Base-by-base conservation (phyloP, 2,888 invertebrate genomes). In the Taphrorychus bicolor region DNA sequence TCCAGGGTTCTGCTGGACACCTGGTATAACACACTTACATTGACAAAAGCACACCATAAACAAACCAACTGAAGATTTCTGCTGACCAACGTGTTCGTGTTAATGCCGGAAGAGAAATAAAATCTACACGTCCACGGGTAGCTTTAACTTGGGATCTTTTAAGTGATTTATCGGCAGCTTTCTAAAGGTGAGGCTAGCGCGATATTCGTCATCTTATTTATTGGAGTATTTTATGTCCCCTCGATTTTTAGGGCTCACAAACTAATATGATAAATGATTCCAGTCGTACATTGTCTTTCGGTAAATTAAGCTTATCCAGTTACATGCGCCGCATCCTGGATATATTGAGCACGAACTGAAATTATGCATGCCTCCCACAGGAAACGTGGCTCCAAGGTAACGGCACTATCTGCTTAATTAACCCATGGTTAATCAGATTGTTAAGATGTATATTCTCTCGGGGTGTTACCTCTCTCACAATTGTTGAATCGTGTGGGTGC, bases 401-500 rank as follows among this genome's bases (percentile, higher is more conserved):
- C 59, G 59, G 24, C 53, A 45, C 65, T 65, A 65, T 65, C 65
- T 65, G 54, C 59, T 65, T 65, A 65, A 65, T 65, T 65, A 65
- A 65, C 65, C 48, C 17, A 23, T 16, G 48, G 59, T 54, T 59
- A 59, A 65, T 65, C 53, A 59, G 59, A 65, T 65, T 65, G 65
- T 65, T 59, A 45, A 59, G 59, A 59, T 52, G 51, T 23, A 58
- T 64, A 64, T 62, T 42, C 62, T 11, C 21, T n/a, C 5, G n/a
- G 22, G 9, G 19, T n/a, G 32, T n/a, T 11, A 11, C 22, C 63
- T 17, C 56, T 57, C 57, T 49, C 48, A 57, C 63, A 57, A 49
- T 63, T 63, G 57, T 63, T 63, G 57, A 63, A 40, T 63, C 9
- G 32, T 32, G 32, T 32, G 32, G 32, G 32, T 32, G 32, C 11